Base-by-base conservation (phyloP, 2,797 vertebrate genomes). In the Mico argentatus region DNA sequence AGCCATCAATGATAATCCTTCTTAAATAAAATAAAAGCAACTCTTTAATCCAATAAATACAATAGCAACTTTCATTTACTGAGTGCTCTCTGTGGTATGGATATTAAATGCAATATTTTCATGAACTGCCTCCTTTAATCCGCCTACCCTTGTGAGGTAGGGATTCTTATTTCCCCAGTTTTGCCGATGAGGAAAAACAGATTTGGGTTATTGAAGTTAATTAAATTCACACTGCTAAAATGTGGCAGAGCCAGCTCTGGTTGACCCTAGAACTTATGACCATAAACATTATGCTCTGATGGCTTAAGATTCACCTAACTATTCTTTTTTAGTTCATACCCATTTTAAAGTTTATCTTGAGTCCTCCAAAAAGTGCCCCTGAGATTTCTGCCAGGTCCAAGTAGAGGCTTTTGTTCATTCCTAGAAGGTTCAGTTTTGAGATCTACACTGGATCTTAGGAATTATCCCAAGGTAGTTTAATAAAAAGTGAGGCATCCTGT, bases 11-110 rank as follows among this genome's bases (percentile, higher is more conserved):
- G 80, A 81, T 76, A 94, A 52, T 81, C 46, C 55, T 89, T 91
- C 9, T 80, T 27, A 91, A 88, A 46, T 87, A 87, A 96, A 95
- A 67, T 73, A 52, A 96, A 91, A 76, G 20, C 20, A 77, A 46
- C n/a, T 36, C 13, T 27, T 80, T 87, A 67, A 87, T 85, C 46
- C 73, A 90, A 64, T 88, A 86, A 95, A 79, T 30, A 27, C 17
- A 75, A 13, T 7, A 48, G 0, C 1, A 84, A 24, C 11, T 77
- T 94, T 93, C 20, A 39, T 64, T 76, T 61, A 55, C 39, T n/a
- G 55, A 93, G 17, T 3, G 9, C 2, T 82, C 11, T 70, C 27
- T 89, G 4, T 64, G 39, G 79, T 59, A 7, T 2, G 77, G 30
- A 48, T 15, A 89, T 5, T 70, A 57, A 59, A 80, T 2, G 73